phyloP scores from a whole-genome alignment of 2,888 invertebrate species.

The Malthinus seriepunctatus region DNA sequence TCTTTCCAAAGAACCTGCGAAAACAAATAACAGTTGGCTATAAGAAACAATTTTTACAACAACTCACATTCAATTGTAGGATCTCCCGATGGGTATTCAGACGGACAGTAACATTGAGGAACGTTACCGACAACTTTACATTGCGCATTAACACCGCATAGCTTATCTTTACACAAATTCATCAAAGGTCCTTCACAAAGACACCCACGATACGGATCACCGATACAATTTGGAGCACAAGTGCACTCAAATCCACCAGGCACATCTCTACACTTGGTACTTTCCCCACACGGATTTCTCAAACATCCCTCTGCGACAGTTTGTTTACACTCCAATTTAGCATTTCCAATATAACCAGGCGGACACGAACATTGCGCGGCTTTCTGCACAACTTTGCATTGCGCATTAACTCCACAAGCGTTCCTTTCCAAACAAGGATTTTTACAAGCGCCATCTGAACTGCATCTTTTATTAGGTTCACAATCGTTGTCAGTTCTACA shows the following conservation, averaged over 20 bases:
- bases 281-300: conserved; percentile 82
- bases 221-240: conserved; percentile 78
- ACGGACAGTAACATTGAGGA: conserved; percentile 83
- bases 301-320: conserved; percentile 74
- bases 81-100: conserved; percentile 80
- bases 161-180: conserved; percentile 76
- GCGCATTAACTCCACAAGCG: conserved; percentile 82
- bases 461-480: conserved; percentile 75
- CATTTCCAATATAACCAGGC: conserved; percentile 73
- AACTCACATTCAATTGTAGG: conserved; percentile 84
- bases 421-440: conserved; percentile 79
- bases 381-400: conserved; percentile 78
- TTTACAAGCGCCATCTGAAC: conserved; percentile 70
- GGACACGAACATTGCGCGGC: conserved; percentile 78
- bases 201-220: conserved; percentile 81
- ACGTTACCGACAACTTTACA: conserved; percentile 72
- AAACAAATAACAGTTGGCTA: neutral
- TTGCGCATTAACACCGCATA: conserved; percentile 81
- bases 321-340: conserved; percentile 68
- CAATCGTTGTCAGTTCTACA: conserved; percentile 79
- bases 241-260: conserved; percentile 77
- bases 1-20: conserved; percentile 61
- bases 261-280: conserved; percentile 79
- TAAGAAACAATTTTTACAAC: neutral
- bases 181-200: conserved; percentile 69